phyloP scores from a whole-genome alignment of 2,888 invertebrate species.

The Lissonota sp. region DNA sequence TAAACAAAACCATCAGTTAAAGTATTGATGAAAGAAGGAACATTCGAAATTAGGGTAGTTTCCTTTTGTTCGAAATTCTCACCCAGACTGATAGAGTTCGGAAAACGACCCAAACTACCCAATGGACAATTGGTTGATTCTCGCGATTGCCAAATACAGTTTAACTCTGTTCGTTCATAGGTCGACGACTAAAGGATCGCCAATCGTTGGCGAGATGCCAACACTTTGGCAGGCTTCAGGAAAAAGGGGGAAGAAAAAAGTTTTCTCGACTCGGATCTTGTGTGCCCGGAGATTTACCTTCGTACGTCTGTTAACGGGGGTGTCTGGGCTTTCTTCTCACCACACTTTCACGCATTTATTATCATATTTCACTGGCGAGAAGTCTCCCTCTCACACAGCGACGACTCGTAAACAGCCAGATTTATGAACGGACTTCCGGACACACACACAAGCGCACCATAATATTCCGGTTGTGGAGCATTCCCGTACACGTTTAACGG shows the following conservation, averaged over 20 bases:
- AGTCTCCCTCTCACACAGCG: conserved; percentile 56
- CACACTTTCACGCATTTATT: conserved; percentile 75
- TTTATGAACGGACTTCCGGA: conserved; percentile 81
- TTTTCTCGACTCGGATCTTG: conserved; percentile 50
- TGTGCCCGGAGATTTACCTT: conserved; percentile 75
- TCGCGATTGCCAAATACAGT: too few relatives aligned
- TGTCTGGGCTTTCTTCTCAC: conserved; percentile 65
- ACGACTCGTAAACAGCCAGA: conserved; percentile 80
- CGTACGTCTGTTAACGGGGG: conserved; percentile 64
- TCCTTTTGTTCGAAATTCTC: too few relatives aligned
- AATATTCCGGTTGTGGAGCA: background rate
- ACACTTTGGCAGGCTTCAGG: background rate
- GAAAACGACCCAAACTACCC: too few relatives aligned
- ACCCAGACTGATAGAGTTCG: too few relatives aligned
- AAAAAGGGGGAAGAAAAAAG: conserved; percentile 36
- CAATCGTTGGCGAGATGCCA: conserved; percentile 16
- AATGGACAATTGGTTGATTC: too few relatives aligned
- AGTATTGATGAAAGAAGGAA: too few relatives aligned
- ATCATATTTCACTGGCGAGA: conserved; percentile 77
- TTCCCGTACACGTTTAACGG: conserved; percentile 17
- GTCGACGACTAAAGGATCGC: background rate
- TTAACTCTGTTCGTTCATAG: too few relatives aligned
- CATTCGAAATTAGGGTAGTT: too few relatives aligned
- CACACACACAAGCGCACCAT: conserved; percentile 77
- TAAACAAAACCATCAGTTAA: too few relatives aligned